Base-by-base conservation (phyloP, 2,797 vertebrate genomes). In the Gallinago solitaria region DNA sequence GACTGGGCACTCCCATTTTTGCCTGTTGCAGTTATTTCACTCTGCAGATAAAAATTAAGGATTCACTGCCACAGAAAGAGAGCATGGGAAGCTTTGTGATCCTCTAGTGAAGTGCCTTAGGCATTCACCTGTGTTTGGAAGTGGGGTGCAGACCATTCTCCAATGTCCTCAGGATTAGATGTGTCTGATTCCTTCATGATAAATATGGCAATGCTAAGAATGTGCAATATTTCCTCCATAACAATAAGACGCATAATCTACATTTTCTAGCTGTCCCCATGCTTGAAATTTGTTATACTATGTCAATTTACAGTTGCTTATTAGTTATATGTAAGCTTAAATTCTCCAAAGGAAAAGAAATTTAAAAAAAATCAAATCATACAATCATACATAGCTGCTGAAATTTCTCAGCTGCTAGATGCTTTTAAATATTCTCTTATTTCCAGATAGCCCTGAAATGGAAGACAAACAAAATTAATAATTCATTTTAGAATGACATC, bases 401-500 rank as follows among this genome's bases (percentile, higher is more conserved):
- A 79, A 76, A 87, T 67, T 60, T 89, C 59, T 90, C 39, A 74
- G 35, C 25, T 65, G 41, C 50, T 50, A 81, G 32, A 6, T n/a
- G 18, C 7, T 82, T 92, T 67, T 27, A 94, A 74, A 63, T 56
- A 70, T 56, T 74, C 41, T 60, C 51, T 78, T 56, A 80, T 92
- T 89, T 91, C 53, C 51, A 57, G 68, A 45, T 23, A 79, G 51
- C 27, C 45, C 54, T 83, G 81, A 90, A 93, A 92, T 69, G 43
- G 51, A 94, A 91, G 74, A 91, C 71, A 92, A 88, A 60, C 28
- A 90, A 77, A 92, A 94, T 93, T 85, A 93, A 87, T 96, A 94
- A 96, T 92, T 95, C 11, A 94, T 90, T 91, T 75, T 71, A 39
- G 60, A 74, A 88, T 84, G 11, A 83, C 32, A 82, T 85, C 32